Conservation (phyloP, 2,113 vertebrate species). For the Ibidorhyncha struthersii region DNA sequence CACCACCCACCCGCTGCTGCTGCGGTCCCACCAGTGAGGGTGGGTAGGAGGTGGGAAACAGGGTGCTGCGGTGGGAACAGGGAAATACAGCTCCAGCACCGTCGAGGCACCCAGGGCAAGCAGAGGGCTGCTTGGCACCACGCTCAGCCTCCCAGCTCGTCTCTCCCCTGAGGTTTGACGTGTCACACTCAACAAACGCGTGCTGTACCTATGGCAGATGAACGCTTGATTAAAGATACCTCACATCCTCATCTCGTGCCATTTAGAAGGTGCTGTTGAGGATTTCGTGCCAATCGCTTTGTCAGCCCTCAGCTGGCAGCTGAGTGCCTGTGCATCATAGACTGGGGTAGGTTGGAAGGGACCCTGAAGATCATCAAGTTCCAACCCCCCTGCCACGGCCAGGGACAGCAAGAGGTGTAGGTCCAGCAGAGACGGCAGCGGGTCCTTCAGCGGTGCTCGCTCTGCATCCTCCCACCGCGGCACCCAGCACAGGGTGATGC, state of each 20-base stretch:
- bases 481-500: too few species aligned
- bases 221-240: background rate
- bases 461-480: background rate
- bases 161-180: too few species aligned
- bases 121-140: background rate
- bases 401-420: background rate
- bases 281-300: background rate
- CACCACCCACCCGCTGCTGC: background rate
- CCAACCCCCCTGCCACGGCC: too few species aligned
- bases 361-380: too few species aligned
- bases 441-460: background rate
- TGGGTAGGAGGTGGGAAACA: background rate
- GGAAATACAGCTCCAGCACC: background rate
- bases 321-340: background rate
- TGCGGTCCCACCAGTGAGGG: accelerated
- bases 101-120: too few species aligned
- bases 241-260: accelerated
- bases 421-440: accelerated
- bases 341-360: too few species aligned
- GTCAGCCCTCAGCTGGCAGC: background rate
- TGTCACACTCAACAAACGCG: background rate
- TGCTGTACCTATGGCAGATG: background rate
- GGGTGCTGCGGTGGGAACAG: background rate
- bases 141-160: background rate
- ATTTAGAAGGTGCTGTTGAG: background rate